Conservation (phyloP, 2,888 invertebrate genomes). For the Scotopteryx bipunctaria region DNA sequence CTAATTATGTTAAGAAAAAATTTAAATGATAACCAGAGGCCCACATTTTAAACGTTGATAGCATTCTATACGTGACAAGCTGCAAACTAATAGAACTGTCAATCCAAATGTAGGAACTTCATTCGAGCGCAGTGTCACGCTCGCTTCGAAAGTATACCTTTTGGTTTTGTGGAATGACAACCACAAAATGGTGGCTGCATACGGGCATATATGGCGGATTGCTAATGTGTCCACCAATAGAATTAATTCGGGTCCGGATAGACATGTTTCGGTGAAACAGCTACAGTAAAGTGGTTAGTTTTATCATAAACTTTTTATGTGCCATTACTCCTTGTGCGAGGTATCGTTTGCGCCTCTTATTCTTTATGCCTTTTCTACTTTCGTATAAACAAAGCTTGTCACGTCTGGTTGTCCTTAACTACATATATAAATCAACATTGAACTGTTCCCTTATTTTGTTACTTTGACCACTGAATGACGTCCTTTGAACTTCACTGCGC, state of each 20-base stretch:
- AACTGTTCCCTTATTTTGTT: too few species aligned
- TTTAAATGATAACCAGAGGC: too few species aligned
- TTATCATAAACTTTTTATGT: slow-evolving; percentile 32
- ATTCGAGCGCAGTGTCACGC: too few species aligned
- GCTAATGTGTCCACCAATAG: slow-evolving; percentile 39
- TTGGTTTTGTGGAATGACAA: not conserved
- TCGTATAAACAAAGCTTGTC: not conserved
- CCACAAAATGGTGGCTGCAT: not conserved
- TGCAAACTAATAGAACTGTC: too few species aligned
- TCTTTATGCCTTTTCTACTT: not conserved
- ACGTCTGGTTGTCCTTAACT: not conserved
- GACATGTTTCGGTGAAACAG: slow-evolving; percentile 37
- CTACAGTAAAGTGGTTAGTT: slow-evolving; percentile 32
- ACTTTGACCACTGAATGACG: too few species aligned
- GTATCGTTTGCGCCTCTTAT: slow-evolving; percentile 4
- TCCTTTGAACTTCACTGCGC: too few species aligned
- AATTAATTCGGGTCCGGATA: slow-evolving; percentile 39
- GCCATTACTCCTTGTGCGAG: slow-evolving; percentile 19
- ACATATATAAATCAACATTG: not conserved
- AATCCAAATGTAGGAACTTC: too few species aligned
- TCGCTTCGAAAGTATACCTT: too few species aligned
- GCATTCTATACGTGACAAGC: too few species aligned
- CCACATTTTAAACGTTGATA: too few species aligned
- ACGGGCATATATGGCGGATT: not conserved
- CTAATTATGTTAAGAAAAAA: too few species aligned